Evolutionary conservation across 2,888 invertebrate species (phyloP), one percentile per base, ranked within the genome.

Genomic region (Hirtodrosophila trivittata): DNA sequence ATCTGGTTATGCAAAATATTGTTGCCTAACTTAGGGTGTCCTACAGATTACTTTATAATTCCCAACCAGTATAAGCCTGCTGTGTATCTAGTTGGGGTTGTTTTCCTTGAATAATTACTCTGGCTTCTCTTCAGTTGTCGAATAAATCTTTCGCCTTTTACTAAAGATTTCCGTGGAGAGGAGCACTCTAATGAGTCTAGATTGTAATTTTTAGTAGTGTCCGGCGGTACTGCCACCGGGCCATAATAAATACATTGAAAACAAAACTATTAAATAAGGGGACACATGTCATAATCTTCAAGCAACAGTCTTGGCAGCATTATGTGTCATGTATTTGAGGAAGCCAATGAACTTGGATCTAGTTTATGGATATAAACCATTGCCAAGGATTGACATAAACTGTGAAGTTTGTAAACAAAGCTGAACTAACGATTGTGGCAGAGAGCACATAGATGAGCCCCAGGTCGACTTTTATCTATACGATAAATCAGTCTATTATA

Each of bases 101-200:
- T 35, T 33, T 1, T 0, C 7, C 0, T 0, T 2, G 0, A 1
- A 12, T 13, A 10, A 1, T 43, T n/a, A 42, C 57, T 42, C 57
- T 35, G 49, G 49, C 13, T 49, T 57, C 42, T 50, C 50, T 50
- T 57, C 57, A 50, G 49, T 57, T 50, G 42, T 57, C 57, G 30
- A 69, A 65, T 64, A 69, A 64, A 51, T 69, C 63, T 63, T 56
- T 66, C 63, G 46, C 64, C 64, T 66, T 66, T 50, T 64, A 66
- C 56, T 43, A 43, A 43, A 66, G 50, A 56, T 56, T 63, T 64
- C 56, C 65, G 56, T 63, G 45, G 50, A 62, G 62, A 43, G 47
- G 47, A 54, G 28, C 28, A 28, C 28, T 28, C 28, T 28, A 9
- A 65, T 59, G 51, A 50, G 49, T 50, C 49, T 42, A 49, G 42